Percentiles rank a stretch among this genome's conserved stretches.
Evolutionary conservation across 2,888 invertebrate species (phyloP).

Genomic region (Andrena trimmerana): DNA sequence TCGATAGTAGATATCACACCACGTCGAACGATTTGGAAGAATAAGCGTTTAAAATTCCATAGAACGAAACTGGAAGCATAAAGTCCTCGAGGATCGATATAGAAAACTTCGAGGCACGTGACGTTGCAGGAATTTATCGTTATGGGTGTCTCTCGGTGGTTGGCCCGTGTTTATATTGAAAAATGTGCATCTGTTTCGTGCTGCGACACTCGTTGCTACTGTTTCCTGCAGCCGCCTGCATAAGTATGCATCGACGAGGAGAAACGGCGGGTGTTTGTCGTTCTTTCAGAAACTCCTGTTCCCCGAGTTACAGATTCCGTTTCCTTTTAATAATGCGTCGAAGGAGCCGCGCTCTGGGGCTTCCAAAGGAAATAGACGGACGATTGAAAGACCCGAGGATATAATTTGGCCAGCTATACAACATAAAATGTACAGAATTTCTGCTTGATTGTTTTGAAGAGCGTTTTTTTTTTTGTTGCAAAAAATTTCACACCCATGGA

Average conservation of each 20-base stretch:
- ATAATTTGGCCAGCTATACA: not conserved
- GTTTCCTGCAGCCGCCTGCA: conserved; percentile 12
- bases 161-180: conserved; percentile 45
- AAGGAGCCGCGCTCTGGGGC: not conserved
- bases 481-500: too few relatives aligned
- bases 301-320: conserved; percentile 10
- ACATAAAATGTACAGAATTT: too few relatives aligned
- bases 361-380: not conserved
- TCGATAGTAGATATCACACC: too few relatives aligned
- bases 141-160: conserved; percentile 10
- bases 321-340: not conserved
- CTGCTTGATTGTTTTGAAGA: too few relatives aligned
- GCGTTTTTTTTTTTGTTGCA: too few relatives aligned
- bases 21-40: not conserved
- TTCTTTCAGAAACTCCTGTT: conserved; percentile 27
- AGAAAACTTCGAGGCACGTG: not conserved
- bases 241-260: conserved; percentile 18
- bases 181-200: conserved; percentile 32
- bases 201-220: not conserved
- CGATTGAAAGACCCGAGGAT: not conserved
- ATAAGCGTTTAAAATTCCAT: conserved; percentile 1
- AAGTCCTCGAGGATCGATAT: conserved; percentile 7
- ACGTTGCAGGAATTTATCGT: conserved; percentile 32
- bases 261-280: conserved; percentile 26
- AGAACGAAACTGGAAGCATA: not conserved